Base-by-base conservation (phyloP, 2,113 vertebrate species). In the Onychostoma macrolepis region DNA sequence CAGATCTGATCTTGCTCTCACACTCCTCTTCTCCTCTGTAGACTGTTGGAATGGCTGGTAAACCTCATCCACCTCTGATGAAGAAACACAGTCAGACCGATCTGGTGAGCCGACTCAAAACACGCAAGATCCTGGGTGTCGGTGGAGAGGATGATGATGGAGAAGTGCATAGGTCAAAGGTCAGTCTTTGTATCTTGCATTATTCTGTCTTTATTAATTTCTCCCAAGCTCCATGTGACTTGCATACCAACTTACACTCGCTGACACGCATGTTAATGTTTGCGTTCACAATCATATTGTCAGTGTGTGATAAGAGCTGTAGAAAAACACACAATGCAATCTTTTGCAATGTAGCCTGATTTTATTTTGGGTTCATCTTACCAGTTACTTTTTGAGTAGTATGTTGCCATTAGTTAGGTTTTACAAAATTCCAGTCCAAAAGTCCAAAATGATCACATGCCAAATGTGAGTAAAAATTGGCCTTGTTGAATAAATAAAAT, bases 61-160 rank as follows among this genome's bases (percentile, higher is more conserved):
- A 98, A 92, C 94, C 96, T 86, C 96, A 12, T 77, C 56, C 98
- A 0, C 98, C 98, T 0, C 95, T 99, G 85, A 98, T 99, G 97
- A 99, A 99, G 94, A 99, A 99, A 91, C 98, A 99, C 96, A 99
- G 98, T 92, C 98, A 99, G 96, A 98, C 97, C 0, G 98, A 99
- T 93, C 95, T 99, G 48, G 97, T 99, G 92, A 99, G 98, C 94
- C 96, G 98, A 38, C 95, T 99, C 90, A 99, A 99, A 94, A 99
- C 98, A 0, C 95, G 98, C 69, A 99, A 99, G 95, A 96, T 99
- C 92, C 96, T 99, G 0, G 98, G 98, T 0, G 98, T 99, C 0
- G 98, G 98, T 0, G 98, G 98, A 0, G 98, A 99, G 90, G 98
- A 99, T 0, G 98, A 99, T 0, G 98, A 99, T 0, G 98, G 98